Base-by-base conservation (phyloP, 2,797 vertebrate genomes). In the Mormyrops attenuatus region DNA sequence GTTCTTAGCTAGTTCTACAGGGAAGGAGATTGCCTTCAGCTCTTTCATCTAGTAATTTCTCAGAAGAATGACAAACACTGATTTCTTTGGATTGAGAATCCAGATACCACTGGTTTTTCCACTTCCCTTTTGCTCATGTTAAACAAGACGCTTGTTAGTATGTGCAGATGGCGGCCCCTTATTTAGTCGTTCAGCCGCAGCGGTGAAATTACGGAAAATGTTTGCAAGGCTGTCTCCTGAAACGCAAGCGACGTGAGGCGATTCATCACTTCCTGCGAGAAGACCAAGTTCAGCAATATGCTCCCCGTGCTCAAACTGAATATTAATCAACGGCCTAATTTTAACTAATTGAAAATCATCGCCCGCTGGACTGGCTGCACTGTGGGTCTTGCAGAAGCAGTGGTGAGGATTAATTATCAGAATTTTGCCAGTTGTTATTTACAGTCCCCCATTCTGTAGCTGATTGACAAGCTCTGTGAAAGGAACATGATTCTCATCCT, bases 221-320 rank as follows among this genome's bases (percentile, higher is more conserved):
- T 91, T 92, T 90, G 92, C 92, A 93, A 93, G 94, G 94, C 92
- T 92, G 89, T 90, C 63, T 93, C 92, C 91, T 92, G 92, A 93
- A 93, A 91, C 89, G 92, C 92, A 93, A 91, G 89, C 91, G 90
- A 22, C 3, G 53, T 11, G 1, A 90, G 92, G 92, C 93, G 93
- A 92, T 93, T 95, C 94, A 94, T 95, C 95, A 95, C 91, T 90
- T 91, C 87, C 52, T 47, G 60, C 47, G 89, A 91, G 91, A 22
- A 85, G 82, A 93, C 90, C 92, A 90, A 15, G 57, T 50, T 66
- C 26, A 49, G 41, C 60, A 73, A 69, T 73, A 49, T 47, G 41
- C 41, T 26, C 34, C 30, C n/a, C 11, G 38, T 4, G 34, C 55
- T 88, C n/a, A 47, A 34, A 7, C 87, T 63, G 87, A 88, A 63